Evolutionary conservation across 2,888 invertebrate genomes (phyloP), one percentile per base, ranked within the genome.

Genomic region (Creontiades dilutus): DNA sequence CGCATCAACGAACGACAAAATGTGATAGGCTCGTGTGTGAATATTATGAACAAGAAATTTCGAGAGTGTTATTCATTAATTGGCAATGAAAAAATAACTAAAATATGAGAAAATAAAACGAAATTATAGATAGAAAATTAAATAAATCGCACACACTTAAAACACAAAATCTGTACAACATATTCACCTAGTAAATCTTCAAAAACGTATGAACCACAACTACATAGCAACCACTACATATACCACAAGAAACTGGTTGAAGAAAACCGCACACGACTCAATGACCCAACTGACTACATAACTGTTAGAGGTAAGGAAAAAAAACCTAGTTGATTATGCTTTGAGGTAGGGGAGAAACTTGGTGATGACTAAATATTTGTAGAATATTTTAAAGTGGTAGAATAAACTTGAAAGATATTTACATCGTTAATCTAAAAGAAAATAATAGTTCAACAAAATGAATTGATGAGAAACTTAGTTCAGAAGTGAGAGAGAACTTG

Each of bases 281-380:
- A 5, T n/a, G 78, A 78, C 78, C 46, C 78, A 28, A 78, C 61
- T 61, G 61, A 68, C 68, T 68, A 68, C 68, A 27, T 5, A 68
- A 68, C 23, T 68, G 68, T 68, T 68, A 68, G 68, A 68, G 68
- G 68, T 68, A 68, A 68, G 11, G 68, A 68, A 68, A 61, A 61
- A 68, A 0, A 7, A 52, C n/a, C 5, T 68, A 68, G 23, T 68
- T 68, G 68, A 19, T 68, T 23, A 68, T 68, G 68, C 68, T 68
- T 68, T 68, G 68, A 68, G 68, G 68, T 68, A 80, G 78, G 78
- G 47, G 46, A 46, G 78, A 46, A 47, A 80, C n/a, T 37, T 47
- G 78, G 19, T 47, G 47, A 19, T 80, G 78, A 80, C 47, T 80
- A 47, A 80, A 80, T 37, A 80, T 80, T 4, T 68, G 19, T 9